Conservation (phyloP, 2,797 vertebrate genomes). For the Megalops cyprinoides region DNA sequence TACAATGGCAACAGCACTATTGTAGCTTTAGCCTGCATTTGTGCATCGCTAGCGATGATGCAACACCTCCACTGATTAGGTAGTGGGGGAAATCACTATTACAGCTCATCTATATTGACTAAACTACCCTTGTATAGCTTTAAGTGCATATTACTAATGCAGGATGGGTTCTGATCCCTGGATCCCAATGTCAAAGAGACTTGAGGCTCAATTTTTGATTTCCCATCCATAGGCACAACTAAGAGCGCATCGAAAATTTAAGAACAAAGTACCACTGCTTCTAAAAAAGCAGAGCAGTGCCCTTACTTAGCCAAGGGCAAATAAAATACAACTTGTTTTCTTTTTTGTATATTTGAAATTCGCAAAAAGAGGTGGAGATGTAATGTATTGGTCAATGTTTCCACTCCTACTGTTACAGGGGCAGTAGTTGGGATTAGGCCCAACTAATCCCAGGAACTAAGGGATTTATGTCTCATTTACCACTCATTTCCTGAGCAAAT, state of each 20-base stretch:
- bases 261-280: not conserved
- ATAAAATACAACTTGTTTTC: not conserved
- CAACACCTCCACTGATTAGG: not conserved
- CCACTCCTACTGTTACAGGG: no score
- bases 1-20: not conserved
- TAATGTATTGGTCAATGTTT: no score
- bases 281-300: conserved; percentile 12
- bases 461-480: no score
- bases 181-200: not conserved
- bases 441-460: no score
- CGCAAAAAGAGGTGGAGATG: not conserved
- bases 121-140: not conserved
- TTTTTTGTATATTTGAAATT: not conserved
- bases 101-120: not conserved
- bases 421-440: no score
- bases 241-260: conserved; percentile 11
- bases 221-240: conserved; percentile 12
- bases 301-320: conserved; percentile 16
- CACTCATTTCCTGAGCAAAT: not conserved
- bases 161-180: not conserved
- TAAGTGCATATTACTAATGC: conserved; percentile 8
- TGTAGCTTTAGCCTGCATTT: not conserved
- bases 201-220: conserved; percentile 3
- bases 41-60: not conserved
- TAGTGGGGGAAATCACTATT: not conserved